phyloP scores from a whole-genome alignment of 2,113 vertebrate genomes.

The Erinaceus europaeus region DNA sequence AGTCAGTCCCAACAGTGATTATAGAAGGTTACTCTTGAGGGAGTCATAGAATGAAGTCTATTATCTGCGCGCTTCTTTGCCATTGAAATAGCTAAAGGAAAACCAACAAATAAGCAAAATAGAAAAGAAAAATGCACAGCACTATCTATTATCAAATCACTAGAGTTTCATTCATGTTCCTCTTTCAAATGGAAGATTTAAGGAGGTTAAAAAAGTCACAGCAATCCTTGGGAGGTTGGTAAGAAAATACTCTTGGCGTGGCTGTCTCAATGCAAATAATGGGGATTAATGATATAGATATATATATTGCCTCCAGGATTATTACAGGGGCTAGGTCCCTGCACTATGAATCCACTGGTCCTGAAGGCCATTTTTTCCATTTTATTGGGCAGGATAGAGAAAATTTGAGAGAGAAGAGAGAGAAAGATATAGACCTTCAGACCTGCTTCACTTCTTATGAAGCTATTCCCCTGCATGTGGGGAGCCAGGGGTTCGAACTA shows the following conservation, averaged over 20 bases:
- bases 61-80: background rate
- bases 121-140: background rate
- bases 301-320: too few species aligned
- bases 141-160: background rate
- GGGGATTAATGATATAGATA: background rate
- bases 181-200: background rate
- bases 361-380: too few species aligned
- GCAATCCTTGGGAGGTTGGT: background rate
- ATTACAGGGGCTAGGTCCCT: too few species aligned
- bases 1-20: background rate
- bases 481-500: too few species aligned
- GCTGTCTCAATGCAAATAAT: background rate
- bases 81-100: background rate
- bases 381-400: too few species aligned
- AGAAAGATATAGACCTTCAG: too few species aligned
- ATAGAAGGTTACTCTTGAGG: background rate
- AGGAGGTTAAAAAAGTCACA: background rate
- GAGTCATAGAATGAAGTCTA: background rate
- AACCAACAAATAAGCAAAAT: background rate
- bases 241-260: too few species aligned
- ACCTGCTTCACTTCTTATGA: too few species aligned
- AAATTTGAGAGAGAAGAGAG: too few species aligned
- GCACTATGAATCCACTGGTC: too few species aligned
- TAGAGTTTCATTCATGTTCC: background rate
- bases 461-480: too few species aligned